Conservation (phyloP, 2,888 invertebrate species). For the Biston stratarius region DNA sequence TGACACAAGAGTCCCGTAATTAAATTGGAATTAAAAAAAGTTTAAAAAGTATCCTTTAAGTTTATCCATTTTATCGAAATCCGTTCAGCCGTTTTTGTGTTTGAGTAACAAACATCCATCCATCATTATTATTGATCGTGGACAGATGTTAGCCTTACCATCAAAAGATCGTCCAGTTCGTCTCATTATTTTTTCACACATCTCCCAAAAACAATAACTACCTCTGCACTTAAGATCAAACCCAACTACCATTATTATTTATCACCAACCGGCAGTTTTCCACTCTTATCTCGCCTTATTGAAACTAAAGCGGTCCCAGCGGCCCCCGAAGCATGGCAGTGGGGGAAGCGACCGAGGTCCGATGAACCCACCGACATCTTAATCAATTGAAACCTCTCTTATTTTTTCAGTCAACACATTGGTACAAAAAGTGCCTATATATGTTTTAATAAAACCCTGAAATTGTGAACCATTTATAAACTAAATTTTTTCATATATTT, state of each 20-base stretch:
- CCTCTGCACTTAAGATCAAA: not conserved
- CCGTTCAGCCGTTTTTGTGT: too few species aligned
- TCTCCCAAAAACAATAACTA: too few species aligned
- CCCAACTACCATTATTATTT: constrained; percentile 12
- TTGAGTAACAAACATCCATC: too few species aligned
- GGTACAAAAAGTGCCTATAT: not conserved
- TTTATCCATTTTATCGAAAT: too few species aligned
- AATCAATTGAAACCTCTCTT: not conserved
- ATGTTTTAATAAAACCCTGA: not conserved
- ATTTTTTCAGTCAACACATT: not conserved
- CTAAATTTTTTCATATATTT: not conserved
- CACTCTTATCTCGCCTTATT: constrained; percentile 18
- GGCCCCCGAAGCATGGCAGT: not conserved
- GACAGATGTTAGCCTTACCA: too few species aligned
- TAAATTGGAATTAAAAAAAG: too few species aligned
- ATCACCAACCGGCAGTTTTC: constrained; percentile 15
- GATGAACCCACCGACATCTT: not conserved
- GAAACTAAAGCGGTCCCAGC: constrained; percentile 18
- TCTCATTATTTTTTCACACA: too few species aligned
- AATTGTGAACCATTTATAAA: not conserved
- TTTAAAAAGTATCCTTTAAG: too few species aligned
- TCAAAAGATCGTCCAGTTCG: too few species aligned
- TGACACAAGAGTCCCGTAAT: too few species aligned
- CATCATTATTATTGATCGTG: too few species aligned
- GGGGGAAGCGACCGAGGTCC: not conserved